Evolutionary conservation across 2,888 invertebrate genomes (phyloP).

Genomic region (Eilema sororculum): DNA sequence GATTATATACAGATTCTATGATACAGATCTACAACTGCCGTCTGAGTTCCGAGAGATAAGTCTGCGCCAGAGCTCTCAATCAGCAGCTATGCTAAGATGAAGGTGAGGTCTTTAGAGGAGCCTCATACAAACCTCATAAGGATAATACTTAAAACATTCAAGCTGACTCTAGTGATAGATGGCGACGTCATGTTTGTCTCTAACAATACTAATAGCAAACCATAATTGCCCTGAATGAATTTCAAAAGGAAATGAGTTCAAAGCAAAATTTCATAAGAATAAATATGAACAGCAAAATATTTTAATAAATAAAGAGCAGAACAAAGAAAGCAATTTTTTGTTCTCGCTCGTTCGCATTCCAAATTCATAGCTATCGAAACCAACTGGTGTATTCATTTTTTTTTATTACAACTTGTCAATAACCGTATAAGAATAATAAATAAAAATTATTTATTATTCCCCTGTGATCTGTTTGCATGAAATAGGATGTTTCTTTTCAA

Average conservation of each 20-base stretch:
- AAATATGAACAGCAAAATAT: conserved; percentile 27
- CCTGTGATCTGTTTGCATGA: background rate
- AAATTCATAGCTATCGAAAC: conserved; percentile 30
- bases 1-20: too few relatives aligned
- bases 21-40: too few relatives aligned
- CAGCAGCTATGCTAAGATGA: too few relatives aligned
- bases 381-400: conserved; percentile 33
- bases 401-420: conserved; percentile 30
- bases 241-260: conserved; percentile 17
- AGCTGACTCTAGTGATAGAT: background rate
- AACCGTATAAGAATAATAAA: background rate
- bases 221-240: conserved; percentile 11
- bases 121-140: too few relatives aligned
- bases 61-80: too few relatives aligned
- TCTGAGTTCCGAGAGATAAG: too few relatives aligned
- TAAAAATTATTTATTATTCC: background rate
- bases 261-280: conserved; percentile 19
- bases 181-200: background rate
- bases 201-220: background rate
- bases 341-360: conserved; percentile 24
- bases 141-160: background rate
- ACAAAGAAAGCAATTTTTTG: conserved; percentile 37
- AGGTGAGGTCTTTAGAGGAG: too few relatives aligned
- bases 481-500: background rate
- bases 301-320: conserved; percentile 30